phyloP scores from a whole-genome alignment of 2,888 invertebrate genomes.

The Andricus curvator region DNA sequence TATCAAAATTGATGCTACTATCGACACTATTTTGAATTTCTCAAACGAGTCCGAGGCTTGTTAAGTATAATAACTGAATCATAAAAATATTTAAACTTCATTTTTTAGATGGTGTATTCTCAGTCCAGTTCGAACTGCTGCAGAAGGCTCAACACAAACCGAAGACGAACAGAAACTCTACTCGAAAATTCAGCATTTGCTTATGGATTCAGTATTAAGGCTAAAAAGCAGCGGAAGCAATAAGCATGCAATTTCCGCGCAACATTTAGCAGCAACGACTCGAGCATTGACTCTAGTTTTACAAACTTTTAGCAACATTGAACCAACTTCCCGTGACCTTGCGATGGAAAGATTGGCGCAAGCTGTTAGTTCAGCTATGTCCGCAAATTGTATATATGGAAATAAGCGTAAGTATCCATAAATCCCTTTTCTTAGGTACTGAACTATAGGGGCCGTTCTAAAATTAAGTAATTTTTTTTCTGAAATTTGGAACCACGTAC shows the following conservation, averaged over 20 bases:
- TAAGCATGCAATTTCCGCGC: conserved; percentile 75
- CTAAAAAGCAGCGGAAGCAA: conserved; percentile 71
- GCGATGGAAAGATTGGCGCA: conserved; percentile 89
- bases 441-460: neutral
- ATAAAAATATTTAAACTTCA: neutral
- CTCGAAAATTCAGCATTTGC: conserved; percentile 73
- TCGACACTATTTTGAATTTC: too few species aligned
- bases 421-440: conserved; percentile 57
- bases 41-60: too few species aligned
- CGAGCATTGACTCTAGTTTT: conserved; percentile 65
- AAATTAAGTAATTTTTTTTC: too few species aligned
- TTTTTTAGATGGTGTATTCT: conserved; percentile 72
- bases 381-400: conserved; percentile 89
- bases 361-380: conserved; percentile 89
- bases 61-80: too few species aligned
- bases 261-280: conserved; percentile 73
- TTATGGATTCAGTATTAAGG: conserved; percentile 75
- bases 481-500: too few species aligned
- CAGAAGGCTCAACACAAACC: conserved; percentile 52
- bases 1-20: too few species aligned
- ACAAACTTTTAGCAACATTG: conserved; percentile 61
- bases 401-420: conserved; percentile 82
- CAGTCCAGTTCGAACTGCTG: conserved; percentile 65
- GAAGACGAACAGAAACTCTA: conserved; percentile 68
- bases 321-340: conserved; percentile 62